Conservation (phyloP, 2,888 invertebrate genomes). For the Eurytoma adleriae region DNA sequence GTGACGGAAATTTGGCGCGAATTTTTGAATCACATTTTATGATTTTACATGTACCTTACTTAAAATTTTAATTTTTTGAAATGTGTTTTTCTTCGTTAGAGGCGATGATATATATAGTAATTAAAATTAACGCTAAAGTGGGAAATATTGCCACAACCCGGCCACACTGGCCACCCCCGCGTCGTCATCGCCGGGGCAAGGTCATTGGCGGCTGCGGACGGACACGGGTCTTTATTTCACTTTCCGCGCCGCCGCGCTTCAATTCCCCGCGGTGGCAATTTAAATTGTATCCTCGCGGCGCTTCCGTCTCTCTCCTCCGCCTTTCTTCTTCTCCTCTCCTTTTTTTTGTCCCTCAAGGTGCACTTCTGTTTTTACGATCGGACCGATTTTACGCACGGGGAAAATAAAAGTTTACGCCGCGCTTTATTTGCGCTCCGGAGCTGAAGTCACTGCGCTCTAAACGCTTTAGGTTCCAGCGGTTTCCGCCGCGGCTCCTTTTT, state of each 20-base stretch:
- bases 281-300: constrained; percentile 1
- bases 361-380: neutral
- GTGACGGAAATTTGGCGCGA: too few relatives aligned
- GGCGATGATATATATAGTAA: too few relatives aligned
- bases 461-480: too few relatives aligned
- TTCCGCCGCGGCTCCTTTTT: too few relatives aligned
- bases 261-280: constrained; percentile 12
- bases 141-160: too few relatives aligned
- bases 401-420: neutral
- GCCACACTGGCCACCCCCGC: constrained; percentile 54
- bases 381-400: constrained; percentile 5
- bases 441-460: too few relatives aligned
- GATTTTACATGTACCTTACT: too few relatives aligned
- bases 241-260: constrained; percentile 37
- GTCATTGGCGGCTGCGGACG: constrained; percentile 65
- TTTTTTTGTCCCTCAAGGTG: constrained; percentile 5
- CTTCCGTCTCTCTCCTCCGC: neutral
- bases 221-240: constrained; percentile 49
- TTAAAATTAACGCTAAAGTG: too few relatives aligned
- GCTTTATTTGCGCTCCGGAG: too few relatives aligned
- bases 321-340: neutral
- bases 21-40: too few relatives aligned
- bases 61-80: too few relatives aligned
- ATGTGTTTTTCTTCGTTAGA: too few relatives aligned
- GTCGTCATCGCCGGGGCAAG: constrained; percentile 68